phyloP scores from a whole-genome alignment of 2,797 vertebrate species.

The Neosilurus mollespiculum region DNA sequence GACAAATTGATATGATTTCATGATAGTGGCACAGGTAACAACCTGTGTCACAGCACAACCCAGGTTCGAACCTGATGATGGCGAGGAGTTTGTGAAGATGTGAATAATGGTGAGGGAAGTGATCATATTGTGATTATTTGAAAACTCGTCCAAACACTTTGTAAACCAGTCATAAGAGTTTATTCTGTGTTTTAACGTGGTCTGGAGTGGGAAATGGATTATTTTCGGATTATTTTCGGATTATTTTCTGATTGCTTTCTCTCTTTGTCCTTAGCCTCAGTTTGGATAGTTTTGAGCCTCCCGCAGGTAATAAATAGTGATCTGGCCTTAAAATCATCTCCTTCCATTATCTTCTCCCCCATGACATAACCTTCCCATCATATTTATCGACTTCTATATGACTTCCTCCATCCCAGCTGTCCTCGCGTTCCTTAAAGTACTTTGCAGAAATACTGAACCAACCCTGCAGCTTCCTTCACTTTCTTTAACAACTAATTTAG shows the following conservation, averaged over 20 bases:
- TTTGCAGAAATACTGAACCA: neutral
- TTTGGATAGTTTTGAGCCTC: constrained; percentile 1
- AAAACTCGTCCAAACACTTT: neutral
- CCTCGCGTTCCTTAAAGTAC: neutral
- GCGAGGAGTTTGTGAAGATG: neutral
- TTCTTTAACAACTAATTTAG: neutral
- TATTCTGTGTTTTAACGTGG: neutral
- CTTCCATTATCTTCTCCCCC: neutral
- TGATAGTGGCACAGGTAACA: neutral
- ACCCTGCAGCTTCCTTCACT: neutral
- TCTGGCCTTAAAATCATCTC: neutral
- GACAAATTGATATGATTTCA: neutral
- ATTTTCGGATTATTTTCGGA: no score
- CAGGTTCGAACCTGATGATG: neutral
- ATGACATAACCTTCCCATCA: neutral
- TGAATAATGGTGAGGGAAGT: neutral
- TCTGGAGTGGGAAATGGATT: neutral
- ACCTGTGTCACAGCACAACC: neutral
- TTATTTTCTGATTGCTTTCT: neutral
- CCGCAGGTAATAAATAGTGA: constrained; percentile 1
- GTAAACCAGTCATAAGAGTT: neutral
- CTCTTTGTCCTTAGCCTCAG: neutral
- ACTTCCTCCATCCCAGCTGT: neutral
- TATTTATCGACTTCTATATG: neutral
- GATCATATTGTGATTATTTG: neutral